Evolutionary conservation across 1,140 invertebrate genomes (phyloP), one percentile per base, ranked within the genome.

Genomic region (Chymomyza costata): DNA sequence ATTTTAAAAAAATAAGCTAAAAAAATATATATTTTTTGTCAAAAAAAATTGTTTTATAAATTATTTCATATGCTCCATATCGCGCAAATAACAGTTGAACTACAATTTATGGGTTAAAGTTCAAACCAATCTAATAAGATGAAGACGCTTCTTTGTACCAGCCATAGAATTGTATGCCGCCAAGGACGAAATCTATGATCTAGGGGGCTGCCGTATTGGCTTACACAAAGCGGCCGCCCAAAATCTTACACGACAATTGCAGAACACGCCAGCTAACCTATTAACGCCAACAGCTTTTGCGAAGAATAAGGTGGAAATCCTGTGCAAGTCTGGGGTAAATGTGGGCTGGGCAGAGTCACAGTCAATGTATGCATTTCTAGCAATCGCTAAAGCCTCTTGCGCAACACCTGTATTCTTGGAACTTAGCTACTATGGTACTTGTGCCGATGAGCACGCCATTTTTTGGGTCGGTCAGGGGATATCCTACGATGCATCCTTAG

Each of bases 401-500:
- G 90, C 94, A 70, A 89, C 89, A 19, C 92, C 93, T 1, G 88
- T 91, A 39, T 93, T 96, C 67, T 80, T 95, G 5, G 93, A 96
- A 86, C 81, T 93, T 7, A 83, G 63, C 10, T 91, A 91, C 44
- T 84, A 59, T 45, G 65, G 49, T 39, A 57, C 58, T 8, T 48
- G 34, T 6, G 16, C 41, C 3, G 58, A 66, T 5, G 83, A 58
- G 1, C 30, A 47, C 10, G 51, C 60, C 17, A 85, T 91, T 13
- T 90, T 89, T 2, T 82, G 93, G 13, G 90, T 93, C 6, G 92
- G 93, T 0, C 94, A 97, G 87, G 95, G 95, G n/a, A 91, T 96
- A 6, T 96, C 94, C 1, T 97, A 96, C 86, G 94, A 97, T 66
- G 91, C 92, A n/a, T n/a, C n/a, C n/a, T n/a, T n/a, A n/a, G n/a